Conservation (phyloP, 2,888 invertebrate genomes). For the Lithophane semibrunnea region DNA sequence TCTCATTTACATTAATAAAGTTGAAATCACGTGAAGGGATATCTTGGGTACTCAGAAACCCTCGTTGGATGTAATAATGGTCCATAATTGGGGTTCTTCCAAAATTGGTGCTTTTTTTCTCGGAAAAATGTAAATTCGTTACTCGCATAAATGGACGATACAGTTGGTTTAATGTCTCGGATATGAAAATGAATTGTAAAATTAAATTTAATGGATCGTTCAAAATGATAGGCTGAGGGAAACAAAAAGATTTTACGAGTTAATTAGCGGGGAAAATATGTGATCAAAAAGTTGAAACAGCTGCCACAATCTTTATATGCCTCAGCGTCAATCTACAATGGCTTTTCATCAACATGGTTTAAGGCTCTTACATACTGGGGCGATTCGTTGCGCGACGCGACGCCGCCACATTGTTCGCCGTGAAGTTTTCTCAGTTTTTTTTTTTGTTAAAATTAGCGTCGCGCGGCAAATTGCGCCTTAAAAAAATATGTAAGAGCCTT, state of each 20-base stretch:
- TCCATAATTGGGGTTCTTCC: slow-evolving; percentile 68
- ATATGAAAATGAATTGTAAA: slow-evolving; percentile 62
- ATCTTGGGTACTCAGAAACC: slow-evolving; percentile 60
- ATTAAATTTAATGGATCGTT: slow-evolving; percentile 55
- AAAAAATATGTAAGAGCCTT: no score
- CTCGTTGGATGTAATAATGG: slow-evolving; percentile 74
- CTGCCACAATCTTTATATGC: neutral
- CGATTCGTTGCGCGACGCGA: no score
- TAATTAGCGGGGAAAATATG: slow-evolving; percentile 28
- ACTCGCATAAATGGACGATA: slow-evolving; percentile 53
- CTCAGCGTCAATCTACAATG: no score
- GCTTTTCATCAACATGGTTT: neutral
- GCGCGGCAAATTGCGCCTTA: no score
- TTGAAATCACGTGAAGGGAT: slow-evolving; percentile 71
- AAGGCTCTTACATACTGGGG: no score
- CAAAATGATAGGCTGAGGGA: slow-evolving; percentile 29
- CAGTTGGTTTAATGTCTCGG: slow-evolving; percentile 57
- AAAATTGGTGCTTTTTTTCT: slow-evolving; percentile 45
- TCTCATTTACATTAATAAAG: slow-evolving; percentile 50
- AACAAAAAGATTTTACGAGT: slow-evolving; percentile 52
- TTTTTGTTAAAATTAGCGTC: no score
- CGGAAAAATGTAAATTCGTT: slow-evolving; percentile 51
- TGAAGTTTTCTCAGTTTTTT: no score
- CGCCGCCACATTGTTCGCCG: no score
- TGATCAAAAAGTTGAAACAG: neutral